Base-by-base conservation (phyloP, 1,140 invertebrate genomes). In the Campoletis sonorensis region DNA sequence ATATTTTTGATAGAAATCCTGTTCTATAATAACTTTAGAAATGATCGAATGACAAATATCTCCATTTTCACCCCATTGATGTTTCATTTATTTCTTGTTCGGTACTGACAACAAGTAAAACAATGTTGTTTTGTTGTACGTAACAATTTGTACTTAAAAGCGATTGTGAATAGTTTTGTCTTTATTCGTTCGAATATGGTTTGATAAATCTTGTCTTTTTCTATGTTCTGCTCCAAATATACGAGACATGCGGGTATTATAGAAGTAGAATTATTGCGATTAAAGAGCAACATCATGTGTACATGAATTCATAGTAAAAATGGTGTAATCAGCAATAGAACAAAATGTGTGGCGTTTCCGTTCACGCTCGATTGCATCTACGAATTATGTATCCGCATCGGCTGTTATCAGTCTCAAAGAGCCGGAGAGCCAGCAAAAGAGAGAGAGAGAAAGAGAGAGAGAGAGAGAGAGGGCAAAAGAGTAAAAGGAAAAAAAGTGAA, bases 361-460 rank as follows among this genome's bases (percentile, higher is more conserved):
- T 70, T 70, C 30, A 70, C 30, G 67, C 67, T 70, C 67, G 67
- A 33, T 70, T 70, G 67, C 67, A 33, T 70, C 30, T 70, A 70
- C 27, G 67, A 70, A 70, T 70, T 70, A 70, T 70, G 67, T 33
- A 70, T 70, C 67, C 67, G 67, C 67, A 64, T n/a, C 23, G 26
- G 30, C 5, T n/a, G 30, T 70, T 70, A 70, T 70, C 67, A 70
- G 27, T 10, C 1, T 23, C 61, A 23, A 23, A 33, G 15, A 33
- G 26, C 30, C 51, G 11, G 11, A 54, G 30, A 33, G 67, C 13
- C 30, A 18, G 27, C 4, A 30, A 33, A 30, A 33, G 67, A 4
- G 27, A 0, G 67, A 26, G 23, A 23, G 23, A 23, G 61, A 64
- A 5, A 21, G 61, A 64, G n/a, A 13, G 61, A 64, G 23, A 30